phyloP scores from a whole-genome alignment of 2,113 vertebrate genomes.

The Corythornis vintsioides region DNA sequence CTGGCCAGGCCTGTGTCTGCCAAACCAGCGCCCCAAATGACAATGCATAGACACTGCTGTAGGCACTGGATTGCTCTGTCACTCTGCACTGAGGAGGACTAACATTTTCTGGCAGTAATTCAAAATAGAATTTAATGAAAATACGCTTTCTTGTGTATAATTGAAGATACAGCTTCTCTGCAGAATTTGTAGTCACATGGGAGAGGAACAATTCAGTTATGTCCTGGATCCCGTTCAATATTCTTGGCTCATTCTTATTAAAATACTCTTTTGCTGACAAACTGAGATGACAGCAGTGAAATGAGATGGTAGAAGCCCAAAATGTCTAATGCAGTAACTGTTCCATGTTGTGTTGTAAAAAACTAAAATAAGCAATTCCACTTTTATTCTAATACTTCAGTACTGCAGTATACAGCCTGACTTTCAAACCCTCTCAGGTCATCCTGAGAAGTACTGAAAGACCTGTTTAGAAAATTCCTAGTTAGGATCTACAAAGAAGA shows the following conservation, averaged over 20 bases:
- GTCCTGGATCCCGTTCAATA: background rate
- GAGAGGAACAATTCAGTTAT: background rate
- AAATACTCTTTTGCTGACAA: background rate
- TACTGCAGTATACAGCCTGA: background rate
- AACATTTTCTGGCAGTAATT: background rate
- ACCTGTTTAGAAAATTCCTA: background rate
- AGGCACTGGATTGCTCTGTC: background rate
- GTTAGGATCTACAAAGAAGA: background rate
- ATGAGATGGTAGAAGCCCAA: background rate
- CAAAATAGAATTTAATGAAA: background rate
- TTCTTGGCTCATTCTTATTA: background rate
- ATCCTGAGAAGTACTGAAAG: background rate
- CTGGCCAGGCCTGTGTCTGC: background rate
- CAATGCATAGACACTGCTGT: background rate
- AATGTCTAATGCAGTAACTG: background rate
- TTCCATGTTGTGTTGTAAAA: background rate
- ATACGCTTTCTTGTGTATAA: background rate
- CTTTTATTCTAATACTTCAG: background rate
- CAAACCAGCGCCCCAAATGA: background rate
- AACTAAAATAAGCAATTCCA: background rate
- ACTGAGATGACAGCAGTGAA: background rate
- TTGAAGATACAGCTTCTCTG: background rate
- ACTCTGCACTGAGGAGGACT: background rate
- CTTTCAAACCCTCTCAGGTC: background rate
- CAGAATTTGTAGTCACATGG: background rate